phyloP scores from a whole-genome alignment of 2,888 invertebrate genomes.

The Conchocele bisecta region DNA sequence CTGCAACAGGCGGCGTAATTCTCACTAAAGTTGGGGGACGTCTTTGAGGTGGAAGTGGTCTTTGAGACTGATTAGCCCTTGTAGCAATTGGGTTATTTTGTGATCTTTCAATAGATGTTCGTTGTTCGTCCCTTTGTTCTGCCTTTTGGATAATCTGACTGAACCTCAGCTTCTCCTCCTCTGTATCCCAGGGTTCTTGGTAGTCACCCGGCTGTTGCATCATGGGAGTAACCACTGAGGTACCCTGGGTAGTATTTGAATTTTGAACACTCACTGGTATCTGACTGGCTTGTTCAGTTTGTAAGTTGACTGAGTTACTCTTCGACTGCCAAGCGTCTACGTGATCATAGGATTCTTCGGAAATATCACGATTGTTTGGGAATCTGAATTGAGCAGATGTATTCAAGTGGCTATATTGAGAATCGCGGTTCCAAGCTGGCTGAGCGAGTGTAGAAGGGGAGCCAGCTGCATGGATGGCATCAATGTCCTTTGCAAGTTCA shows the following conservation, averaged over 20 bases:
- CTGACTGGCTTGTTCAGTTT: too few species aligned
- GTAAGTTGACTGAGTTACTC: too few species aligned
- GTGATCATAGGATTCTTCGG: too few species aligned
- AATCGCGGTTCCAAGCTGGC: background rate
- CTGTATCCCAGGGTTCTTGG: constrained; percentile 74
- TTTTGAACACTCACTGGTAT: too few species aligned
- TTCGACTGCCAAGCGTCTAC: too few species aligned
- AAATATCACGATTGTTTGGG: too few species aligned
- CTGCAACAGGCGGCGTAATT: too few species aligned
- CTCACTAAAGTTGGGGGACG: too few species aligned
- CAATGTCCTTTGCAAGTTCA: constrained; percentile 43
- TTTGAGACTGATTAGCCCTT: too few species aligned
- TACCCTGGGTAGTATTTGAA: too few species aligned
- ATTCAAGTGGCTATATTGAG: constrained; percentile 3
- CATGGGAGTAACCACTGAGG: background rate
- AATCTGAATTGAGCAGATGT: background rate
- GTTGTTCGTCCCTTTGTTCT: constrained; percentile 44
- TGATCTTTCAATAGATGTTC: constrained; percentile 33
- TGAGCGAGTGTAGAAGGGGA: background rate
- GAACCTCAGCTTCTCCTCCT: constrained; percentile 58
- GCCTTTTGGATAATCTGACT: constrained; percentile 58
- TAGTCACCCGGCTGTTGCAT: constrained; percentile 46
- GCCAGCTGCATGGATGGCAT: background rate
- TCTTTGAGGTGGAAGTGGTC: too few species aligned
- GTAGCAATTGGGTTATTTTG: too few species aligned